Evolutionary conservation across 2,797 vertebrate species (phyloP).

Genomic region (Phalanger gymnotis): DNA sequence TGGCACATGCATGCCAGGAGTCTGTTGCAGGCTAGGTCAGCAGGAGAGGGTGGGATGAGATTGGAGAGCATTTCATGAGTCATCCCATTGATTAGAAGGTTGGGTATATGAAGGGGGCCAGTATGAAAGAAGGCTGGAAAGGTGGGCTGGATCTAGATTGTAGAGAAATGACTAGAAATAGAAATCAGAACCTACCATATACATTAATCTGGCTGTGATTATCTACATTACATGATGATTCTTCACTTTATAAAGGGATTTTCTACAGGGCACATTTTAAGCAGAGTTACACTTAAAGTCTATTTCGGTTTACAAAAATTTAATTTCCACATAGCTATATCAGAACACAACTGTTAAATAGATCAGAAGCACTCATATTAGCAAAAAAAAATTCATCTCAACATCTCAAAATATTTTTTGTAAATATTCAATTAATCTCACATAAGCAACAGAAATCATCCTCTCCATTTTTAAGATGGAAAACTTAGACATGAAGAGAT

Average conservation of each 20-base stretch:
- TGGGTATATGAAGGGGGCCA: not conserved
- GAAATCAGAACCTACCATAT: not conserved
- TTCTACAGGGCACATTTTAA: conserved; percentile 10
- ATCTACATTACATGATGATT: not conserved
- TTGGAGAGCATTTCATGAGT: not conserved
- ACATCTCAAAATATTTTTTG: not conserved
- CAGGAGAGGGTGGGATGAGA: not conserved
- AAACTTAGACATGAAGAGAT: not conserved
- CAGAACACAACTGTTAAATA: not conserved
- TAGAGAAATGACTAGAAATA: not conserved
- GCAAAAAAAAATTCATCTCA: not conserved
- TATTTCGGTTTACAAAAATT: not conserved
- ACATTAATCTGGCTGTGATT: not conserved
- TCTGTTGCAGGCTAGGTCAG: not conserved
- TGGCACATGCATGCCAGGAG: not conserved
- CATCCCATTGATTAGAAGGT: not conserved
- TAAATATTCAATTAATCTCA: not conserved
- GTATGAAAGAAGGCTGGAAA: not conserved
- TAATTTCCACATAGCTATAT: not conserved
- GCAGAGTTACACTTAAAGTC: conserved; percentile 4
- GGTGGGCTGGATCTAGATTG: not conserved
- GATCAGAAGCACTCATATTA: not conserved
- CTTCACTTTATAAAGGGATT: not conserved
- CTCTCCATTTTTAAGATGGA: not conserved
- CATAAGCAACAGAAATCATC: not conserved